A percentile compares a stretch with the other conserved stretches of the same genome.
Conservation (phyloP, 2,797 vertebrate species). For the Tachyglossus aculeatus region DNA sequence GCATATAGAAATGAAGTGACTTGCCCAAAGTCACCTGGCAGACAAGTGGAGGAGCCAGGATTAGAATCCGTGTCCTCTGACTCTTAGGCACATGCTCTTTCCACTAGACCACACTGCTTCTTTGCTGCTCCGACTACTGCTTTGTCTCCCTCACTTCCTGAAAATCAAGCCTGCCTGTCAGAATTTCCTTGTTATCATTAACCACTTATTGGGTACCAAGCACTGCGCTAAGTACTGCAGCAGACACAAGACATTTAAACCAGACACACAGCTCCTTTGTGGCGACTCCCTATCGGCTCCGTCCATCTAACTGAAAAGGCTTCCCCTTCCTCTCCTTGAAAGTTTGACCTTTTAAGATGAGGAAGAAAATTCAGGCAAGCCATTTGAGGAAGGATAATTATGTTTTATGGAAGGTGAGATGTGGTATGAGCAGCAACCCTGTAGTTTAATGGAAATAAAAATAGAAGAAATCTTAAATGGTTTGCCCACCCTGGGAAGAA, state of each 20-base stretch:
- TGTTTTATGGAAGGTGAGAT: slow-evolving; percentile 44
- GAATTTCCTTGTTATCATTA: too few relatives aligned
- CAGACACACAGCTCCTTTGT: too few relatives aligned
- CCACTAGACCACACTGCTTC: background rate
- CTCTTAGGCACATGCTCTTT: background rate
- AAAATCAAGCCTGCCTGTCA: too few relatives aligned
- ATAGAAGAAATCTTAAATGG: slow-evolving; percentile 20
- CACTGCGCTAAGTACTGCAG: too few relatives aligned
- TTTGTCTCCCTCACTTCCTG: too few relatives aligned
- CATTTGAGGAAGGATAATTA: slow-evolving; percentile 59
- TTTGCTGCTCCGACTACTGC: too few relatives aligned
- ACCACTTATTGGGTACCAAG: too few relatives aligned
- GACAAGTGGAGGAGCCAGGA: too few relatives aligned
- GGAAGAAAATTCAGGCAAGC: slow-evolving; percentile 23
- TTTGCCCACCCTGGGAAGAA: slow-evolving; percentile 4
- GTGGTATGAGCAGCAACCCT: slow-evolving; percentile 46
- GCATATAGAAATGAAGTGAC: background rate
- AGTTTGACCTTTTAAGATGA: slow-evolving; percentile 15
- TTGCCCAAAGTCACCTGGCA: background rate
- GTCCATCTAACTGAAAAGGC: too few relatives aligned
- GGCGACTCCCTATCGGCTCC: background rate
- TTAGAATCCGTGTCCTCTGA: background rate
- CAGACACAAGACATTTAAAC: too few relatives aligned
- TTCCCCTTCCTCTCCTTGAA: background rate
- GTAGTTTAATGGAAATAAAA: slow-evolving; percentile 43